Percentiles rank a stretch among this genome's conserved stretches.
These are phyloP conservation scores for Andricus curvator DNA, from an alignment of 2,888 invertebrate genomes.

Conservation along the genomic window DNA sequence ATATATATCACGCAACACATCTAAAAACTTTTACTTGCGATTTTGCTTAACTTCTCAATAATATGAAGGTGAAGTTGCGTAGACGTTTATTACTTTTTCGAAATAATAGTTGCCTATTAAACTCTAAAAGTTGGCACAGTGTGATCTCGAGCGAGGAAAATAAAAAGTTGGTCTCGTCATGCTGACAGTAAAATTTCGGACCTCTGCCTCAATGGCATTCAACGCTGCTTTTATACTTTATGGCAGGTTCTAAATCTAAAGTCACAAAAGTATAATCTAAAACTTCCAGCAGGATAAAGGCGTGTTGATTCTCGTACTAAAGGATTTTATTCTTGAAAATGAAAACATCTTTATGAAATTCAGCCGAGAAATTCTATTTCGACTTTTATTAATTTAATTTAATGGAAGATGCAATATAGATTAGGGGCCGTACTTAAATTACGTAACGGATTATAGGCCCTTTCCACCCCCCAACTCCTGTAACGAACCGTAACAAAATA, in stretches of 20 bases:
- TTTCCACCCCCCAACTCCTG: too few relatives aligned
- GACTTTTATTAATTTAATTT: too few relatives aligned
- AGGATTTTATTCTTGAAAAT: too few relatives aligned
- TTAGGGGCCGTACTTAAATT: too few relatives aligned
- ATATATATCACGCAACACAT: too few relatives aligned
- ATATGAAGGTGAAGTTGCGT: not conserved
- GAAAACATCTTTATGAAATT: too few relatives aligned
- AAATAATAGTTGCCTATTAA: conserved; percentile 15
- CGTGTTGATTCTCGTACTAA: too few relatives aligned
- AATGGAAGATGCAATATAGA: too few relatives aligned
- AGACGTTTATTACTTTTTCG: not conserved
- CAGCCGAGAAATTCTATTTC: too few relatives aligned
- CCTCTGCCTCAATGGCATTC: conserved; percentile 18
- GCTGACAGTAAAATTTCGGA: conserved; percentile 32
- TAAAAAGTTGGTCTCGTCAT: conserved; percentile 31
- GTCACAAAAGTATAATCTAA: not conserved
- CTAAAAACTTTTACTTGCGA: too few relatives aligned
- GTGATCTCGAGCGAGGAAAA: not conserved
- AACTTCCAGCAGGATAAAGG: not conserved
- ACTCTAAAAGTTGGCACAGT: not conserved
- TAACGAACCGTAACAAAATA: too few relatives aligned
- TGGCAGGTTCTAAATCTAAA: conserved; percentile 22
- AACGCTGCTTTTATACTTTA: conserved; percentile 15
- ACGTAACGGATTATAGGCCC: too few relatives aligned
- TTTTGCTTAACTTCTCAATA: not conserved